Base-by-base conservation (phyloP, 53 echinoderm and acorn worm genomes). In the Temnopleurus reevesii region DNA sequence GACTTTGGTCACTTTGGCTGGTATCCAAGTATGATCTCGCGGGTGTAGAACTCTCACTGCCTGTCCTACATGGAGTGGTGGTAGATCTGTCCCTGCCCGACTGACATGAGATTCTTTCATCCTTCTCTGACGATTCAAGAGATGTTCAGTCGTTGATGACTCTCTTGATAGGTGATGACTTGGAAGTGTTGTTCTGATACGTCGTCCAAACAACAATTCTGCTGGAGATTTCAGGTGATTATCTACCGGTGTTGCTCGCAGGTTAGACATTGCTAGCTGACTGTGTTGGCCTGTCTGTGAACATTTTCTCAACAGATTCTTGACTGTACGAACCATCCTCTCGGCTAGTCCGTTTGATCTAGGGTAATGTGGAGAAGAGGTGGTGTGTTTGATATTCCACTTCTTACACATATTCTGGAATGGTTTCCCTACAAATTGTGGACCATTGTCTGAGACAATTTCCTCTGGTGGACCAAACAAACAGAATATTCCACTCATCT, bases 401-500 rank as follows among this genome's bases (percentile, higher is more conserved):
- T 91, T 41, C 28, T 55, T 34, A 76, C 93, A 93, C 90, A 95
- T 91, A 15, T 80, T 44, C 36, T 90, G 86, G 64, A 84, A 92
- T 19, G 89, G 91, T 46, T 56, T 59, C 34, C 93, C 92, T 9
- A 76, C 65, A 53, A 90, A 92, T 71, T 92, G 95, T 38, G 91
- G 89, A 23, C 93, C 91, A 47, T 93, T 90, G 90, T 90, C 92
- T 1, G 93, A 93, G n/a, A 93, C 87, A 12, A 95, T 93, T 28
- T 90, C 84, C 15, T 33, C 87, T 34, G 89, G 91, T 27, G 35
- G 55, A 54, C 93, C 91, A 25, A 89, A 79, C 25, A 89, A 18
- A 61, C 93, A 85, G n/a, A 55, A 91, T 6, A 71, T 15, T 71
- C 30, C 76, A 71, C 30, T 71, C 76, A 71, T 71, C 76, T 25